phyloP scores from a whole-genome alignment of 2,888 invertebrate species.

The Caenorhabditis afra region DNA sequence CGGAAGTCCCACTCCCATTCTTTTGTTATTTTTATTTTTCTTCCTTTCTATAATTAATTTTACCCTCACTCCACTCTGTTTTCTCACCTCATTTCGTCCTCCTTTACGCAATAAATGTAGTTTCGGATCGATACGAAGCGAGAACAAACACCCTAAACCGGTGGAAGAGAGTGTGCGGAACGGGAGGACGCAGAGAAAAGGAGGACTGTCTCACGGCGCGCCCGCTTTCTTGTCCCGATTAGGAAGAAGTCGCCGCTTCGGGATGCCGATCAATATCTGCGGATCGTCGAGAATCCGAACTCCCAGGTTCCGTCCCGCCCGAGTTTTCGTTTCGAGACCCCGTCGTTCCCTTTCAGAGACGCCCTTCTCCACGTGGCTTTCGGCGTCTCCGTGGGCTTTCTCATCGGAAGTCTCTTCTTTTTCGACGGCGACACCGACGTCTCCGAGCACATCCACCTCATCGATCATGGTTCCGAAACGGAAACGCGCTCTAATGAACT shows the following conservation, averaged over 20 bases:
- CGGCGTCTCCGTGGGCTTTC: slow-evolving; percentile 42
- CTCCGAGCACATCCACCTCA: slow-evolving; percentile 32
- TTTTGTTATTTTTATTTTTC: no score
- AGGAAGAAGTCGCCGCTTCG: neutral
- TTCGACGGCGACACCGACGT: slow-evolving; percentile 43
- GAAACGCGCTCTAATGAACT: no score
- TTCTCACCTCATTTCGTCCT: no score
- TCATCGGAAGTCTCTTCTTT: slow-evolving; percentile 34
- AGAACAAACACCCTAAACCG: no score
- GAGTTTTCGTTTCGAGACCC: neutral
- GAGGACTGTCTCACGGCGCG: slow-evolving; percentile 25
- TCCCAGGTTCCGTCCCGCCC: slow-evolving; percentile 18
- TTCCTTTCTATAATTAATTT: no score
- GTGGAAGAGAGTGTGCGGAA: no score
- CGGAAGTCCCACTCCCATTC: no score
- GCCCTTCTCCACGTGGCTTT: slow-evolving; percentile 26
- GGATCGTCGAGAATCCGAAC: slow-evolving; percentile 25
- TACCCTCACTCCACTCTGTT: no score
- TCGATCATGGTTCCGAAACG: slow-evolving; percentile 44
- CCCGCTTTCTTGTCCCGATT: slow-evolving; percentile 3
- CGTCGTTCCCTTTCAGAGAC: slow-evolving; percentile 38
- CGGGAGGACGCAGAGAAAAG: slow-evolving; percentile 26
- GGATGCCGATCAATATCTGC: slow-evolving; percentile 44
- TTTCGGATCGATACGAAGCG: no score
- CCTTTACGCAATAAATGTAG: no score